Evolutionary conservation across 53 echinoderm and acorn worm genomes (phyloP), one percentile per base, ranked within the genome.

Genomic region (Echinometra lucunter): DNA sequence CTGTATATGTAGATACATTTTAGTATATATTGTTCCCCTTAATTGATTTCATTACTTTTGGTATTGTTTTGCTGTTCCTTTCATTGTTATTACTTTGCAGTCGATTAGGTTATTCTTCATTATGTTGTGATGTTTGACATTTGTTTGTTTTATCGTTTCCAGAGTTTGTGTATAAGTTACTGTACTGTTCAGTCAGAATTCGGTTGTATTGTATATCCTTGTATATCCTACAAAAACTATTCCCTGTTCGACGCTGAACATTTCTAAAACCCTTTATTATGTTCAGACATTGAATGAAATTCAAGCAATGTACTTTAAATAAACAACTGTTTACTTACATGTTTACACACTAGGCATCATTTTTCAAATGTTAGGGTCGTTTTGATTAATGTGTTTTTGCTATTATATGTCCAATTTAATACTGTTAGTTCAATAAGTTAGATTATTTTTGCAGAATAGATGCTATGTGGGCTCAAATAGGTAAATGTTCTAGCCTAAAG

Each of bases 1-100:
- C 60, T 89, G 63, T 89, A 89, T 18, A 89, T 89, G 60, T 60
- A 89, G 57, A 60, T 89, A 58, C 32, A 4, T 89, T 60, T 23
- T 89, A 37, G 58, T 89, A 37, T 89, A 89, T 37, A 89, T 89
- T 58, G 60, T 60, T 30, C 28, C 38, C 16, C 4, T 89, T 34
- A 7, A 89, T 89, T 37, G n/a, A n/a, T 78, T 1, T 60, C 27
- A 38, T 58, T 60, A 58, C 78, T 88, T 88, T 88, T 30, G 53
- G 15, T n/a, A 88, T 88, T 88, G 38, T 11, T 47, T 89, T 89
- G 37, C 32, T 58, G 58, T 57, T 89, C 2, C 60, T 89, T 35
- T 58, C 37, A 18, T 11, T 45, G 21, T 37, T 19, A 60, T 58
- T 89, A 37, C 18, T 37, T 89, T 89, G 89, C 40, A 60, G 89